A percentile compares a stretch with the other conserved stretches of the same genome.
These are phyloP conservation scores for Eucidaris tribuloides DNA, from an alignment of 35 echinoderm and acorn worm species.

Conservation along the genomic window DNA sequence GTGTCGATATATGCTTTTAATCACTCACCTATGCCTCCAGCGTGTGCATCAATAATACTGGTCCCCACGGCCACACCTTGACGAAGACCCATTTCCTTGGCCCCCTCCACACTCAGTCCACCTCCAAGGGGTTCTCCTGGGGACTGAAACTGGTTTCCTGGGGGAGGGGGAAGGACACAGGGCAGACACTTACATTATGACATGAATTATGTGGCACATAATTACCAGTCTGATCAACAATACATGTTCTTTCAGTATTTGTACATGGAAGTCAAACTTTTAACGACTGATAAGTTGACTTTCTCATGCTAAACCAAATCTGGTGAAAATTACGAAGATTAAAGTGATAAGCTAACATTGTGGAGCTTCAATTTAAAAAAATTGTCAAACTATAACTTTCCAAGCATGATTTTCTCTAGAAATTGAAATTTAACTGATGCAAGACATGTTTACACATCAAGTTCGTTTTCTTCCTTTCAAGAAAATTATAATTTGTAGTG, in stretches of 20 bases:
- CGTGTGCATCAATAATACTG: constrained; percentile 90
- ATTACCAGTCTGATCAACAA: not conserved
- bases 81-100: constrained; percentile 54
- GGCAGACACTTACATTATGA: no score
- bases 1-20: not conserved
- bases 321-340: no score
- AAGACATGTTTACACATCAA: no score
- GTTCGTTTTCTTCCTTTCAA: no score
- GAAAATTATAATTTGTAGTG: no score
- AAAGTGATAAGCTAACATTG: no score
- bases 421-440: no score
- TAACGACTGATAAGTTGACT: not conserved
- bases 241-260: not conserved
- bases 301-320: not conserved
- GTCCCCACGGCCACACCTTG: constrained; percentile 69
- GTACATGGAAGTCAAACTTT: not conserved
- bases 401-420: no score
- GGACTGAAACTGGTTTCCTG: constrained; percentile 51
- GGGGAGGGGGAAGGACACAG: not conserved
- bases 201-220: not conserved
- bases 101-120: constrained; percentile 52
- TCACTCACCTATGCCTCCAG: constrained; percentile 82
- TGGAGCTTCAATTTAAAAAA: no score
- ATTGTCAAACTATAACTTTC: no score
- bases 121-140: constrained; percentile 66